phyloP scores from a whole-genome alignment of 92 coral and sea anemone species.

The Galaxea fascicularis region DNA sequence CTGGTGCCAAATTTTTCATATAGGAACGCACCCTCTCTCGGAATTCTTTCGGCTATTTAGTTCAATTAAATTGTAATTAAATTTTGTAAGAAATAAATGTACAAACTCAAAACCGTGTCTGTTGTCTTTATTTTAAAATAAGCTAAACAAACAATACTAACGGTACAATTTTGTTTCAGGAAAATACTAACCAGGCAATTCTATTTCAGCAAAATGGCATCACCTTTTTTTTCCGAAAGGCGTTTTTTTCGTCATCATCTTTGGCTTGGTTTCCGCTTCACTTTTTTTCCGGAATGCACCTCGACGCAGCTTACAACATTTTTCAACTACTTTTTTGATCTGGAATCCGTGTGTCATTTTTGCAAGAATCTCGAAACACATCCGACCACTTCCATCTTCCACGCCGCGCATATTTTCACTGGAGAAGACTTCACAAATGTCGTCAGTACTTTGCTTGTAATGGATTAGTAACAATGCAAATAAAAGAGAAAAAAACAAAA shows the following conservation, averaged over 20 bases:
- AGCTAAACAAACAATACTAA: neutral
- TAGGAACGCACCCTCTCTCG: neutral
- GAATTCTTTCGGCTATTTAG: neutral
- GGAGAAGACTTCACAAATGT: too few species aligned
- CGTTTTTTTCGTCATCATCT: neutral
- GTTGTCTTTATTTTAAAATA: neutral
- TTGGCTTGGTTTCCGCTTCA: neutral
- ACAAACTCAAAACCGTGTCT: neutral
- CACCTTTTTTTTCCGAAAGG: neutral
- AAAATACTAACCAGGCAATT: too few species aligned
- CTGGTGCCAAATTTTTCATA: neutral
- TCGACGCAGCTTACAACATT: neutral
- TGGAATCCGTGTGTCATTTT: neutral
- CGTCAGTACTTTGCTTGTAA: too few species aligned
- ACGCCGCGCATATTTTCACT: too few species aligned
- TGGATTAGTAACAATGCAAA: too few species aligned
- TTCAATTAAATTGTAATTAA: too few species aligned
- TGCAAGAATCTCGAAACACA: too few species aligned
- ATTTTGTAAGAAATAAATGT: too few species aligned
- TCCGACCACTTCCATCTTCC: too few species aligned
- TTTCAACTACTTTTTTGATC: neutral
- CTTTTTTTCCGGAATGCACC: neutral
- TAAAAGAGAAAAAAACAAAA: too few species aligned
- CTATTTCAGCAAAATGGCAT: neutral
- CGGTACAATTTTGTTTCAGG: too few species aligned